Evolutionary conservation across 1,140 invertebrate species (phyloP), one percentile per base, ranked within the genome.

Genomic region (Drosophila triauraria): DNA sequence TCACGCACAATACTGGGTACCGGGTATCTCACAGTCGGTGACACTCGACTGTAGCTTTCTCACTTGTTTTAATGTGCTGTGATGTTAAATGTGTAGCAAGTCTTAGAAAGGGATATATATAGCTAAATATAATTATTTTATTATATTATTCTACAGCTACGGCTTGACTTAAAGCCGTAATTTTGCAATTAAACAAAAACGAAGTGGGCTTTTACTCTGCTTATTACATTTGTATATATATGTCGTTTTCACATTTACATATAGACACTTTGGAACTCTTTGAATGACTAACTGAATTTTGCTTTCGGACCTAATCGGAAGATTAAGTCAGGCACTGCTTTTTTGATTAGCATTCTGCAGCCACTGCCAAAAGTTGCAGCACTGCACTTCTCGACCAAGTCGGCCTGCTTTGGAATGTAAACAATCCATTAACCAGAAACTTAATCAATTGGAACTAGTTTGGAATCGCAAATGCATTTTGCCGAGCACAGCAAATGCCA

Each of bases 391-490:
- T 46, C n/a, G 56, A 2, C 23, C 50, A 20, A 51, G 56, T 32
- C 40, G 42, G 57, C 74, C 64, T 69, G 75, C 76, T 71, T 78
- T 83, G 82, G 76, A 88, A 84, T 88, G 80, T 78, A 87, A 84
- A 83, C 84, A 88, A 88, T 84, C 84, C 84, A 88, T 88, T 88
- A 88, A 88, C 84, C 84, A 88, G 80, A 78, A 87, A 88, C 84
- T 88, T 88, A 88, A 88, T 88, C 84, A 88, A 88, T 88, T 88
- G 84, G 78, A 87, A 87, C 84, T 75, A 78, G 84, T 80, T 83
- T 80, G 74, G 84, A 88, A 87, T 83, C 67, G 84, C 72, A 88
- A 87, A 83, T 88, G 84, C 84, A 80, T 71, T 88, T 77, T 67
- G 75, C 69, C 70, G 63, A 82, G 65, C 82, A 71, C 82, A 87